Evolutionary conservation across 1,140 invertebrate species (phyloP), one percentile per base, ranked within the genome.

Genomic region (Oryzaephilus surinamensis): DNA sequence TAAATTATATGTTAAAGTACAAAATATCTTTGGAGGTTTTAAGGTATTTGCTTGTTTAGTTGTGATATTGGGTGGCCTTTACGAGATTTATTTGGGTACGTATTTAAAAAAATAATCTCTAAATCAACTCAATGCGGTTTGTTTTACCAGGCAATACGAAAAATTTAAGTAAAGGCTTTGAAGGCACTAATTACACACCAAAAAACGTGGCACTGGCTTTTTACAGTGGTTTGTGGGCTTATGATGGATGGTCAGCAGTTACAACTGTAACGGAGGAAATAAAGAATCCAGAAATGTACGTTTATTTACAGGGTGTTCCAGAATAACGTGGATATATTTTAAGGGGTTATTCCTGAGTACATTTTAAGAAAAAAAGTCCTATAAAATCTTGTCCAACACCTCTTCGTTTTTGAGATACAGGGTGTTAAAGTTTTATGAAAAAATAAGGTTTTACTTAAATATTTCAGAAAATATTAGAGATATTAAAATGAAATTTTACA

Each of bases 201-300:
- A 83, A 83, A 5, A 71, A 79, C 45, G 73, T 93, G 4, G 86
- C 89, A 0, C 65, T 94, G n/a, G 89, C 90, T 0, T 86, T 97
- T 51, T 97, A 95, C 60, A 89, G 81, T 29, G 91, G 91, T 0
- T 67, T 97, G 0, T 97, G 93, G 84, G 89, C 92, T 0, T 97
- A 95, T 58, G 90, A 95, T 62, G 93, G 92, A 24, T 97, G 89
- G 87, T 67, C 84, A 50, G 84, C 88, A 30, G 76, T 92, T 0
- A 90, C 90, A 18, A 79, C 83, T 24, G 85, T 95, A 1, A 90
- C 91, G 12, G 92, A 96, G 66, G 92, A 97, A 63, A 76, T 97
- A 6, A 83, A 93, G 54, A 79, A 80, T 48, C 91, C 92, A 2
- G 78, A 82, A 58, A 74, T 77, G 74, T 87, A 64, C 67, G n/a